phyloP scores from a whole-genome alignment of 2,888 invertebrate species.

The Leptinotarsa haldemani region DNA sequence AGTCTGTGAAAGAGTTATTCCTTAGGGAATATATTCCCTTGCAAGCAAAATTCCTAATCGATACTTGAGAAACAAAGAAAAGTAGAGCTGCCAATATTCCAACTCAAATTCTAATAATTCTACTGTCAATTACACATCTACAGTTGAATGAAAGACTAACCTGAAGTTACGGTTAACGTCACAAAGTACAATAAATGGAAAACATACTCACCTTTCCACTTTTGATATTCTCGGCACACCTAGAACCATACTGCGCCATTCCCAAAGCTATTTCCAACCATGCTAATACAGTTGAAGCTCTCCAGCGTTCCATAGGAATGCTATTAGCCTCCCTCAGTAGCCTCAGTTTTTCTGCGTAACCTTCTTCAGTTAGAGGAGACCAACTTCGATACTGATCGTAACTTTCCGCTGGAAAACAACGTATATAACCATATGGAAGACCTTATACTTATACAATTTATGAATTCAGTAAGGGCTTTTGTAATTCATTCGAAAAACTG shows the following conservation, averaged over 20 bases:
- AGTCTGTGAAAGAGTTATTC: no score
- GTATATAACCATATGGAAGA: background rate
- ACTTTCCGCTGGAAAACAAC: constrained; percentile 56
- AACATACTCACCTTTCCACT: constrained; percentile 84
- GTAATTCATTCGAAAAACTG: no score
- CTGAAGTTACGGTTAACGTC: background rate
- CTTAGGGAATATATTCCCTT: no score
- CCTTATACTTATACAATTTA: no score
- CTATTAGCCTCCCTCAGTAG: constrained; percentile 84
- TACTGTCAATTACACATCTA: no score
- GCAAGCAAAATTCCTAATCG: no score
- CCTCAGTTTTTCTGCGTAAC: constrained; percentile 81
- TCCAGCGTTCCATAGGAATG: constrained; percentile 90
- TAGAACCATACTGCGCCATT: constrained; percentile 92
- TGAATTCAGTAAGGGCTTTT: no score
- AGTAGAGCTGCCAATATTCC: no score
- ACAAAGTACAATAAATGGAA: background rate
- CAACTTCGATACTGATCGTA: constrained; percentile 71
- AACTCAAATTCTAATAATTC: no score
- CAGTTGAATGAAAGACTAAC: background rate
- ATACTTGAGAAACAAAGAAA: no score
- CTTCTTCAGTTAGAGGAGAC: constrained; percentile 77
- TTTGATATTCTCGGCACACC: constrained; percentile 93
- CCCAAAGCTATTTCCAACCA: constrained; percentile 95
- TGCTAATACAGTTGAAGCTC: constrained; percentile 91